A percentile compares a stretch with the other conserved stretches of the same genome.
These are phyloP conservation scores for Galerucella nymphaeae DNA, from an alignment of 2,888 invertebrate genomes.

Conservation along the genomic window DNA sequence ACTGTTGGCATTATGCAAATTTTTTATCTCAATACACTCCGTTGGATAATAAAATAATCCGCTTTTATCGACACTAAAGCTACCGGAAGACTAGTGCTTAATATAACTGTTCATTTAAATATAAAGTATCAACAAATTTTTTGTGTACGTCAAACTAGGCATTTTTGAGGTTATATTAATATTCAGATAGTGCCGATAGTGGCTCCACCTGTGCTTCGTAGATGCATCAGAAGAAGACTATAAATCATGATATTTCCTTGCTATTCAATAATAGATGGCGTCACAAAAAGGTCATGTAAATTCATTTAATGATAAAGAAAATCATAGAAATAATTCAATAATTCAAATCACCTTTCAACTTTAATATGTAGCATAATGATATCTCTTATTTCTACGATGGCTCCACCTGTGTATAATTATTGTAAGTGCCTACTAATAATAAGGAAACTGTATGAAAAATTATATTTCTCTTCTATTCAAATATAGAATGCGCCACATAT, in stretches of 20 bases:
- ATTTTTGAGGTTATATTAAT: constrained; percentile 12
- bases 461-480: neutral
- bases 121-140: constrained; percentile 19
- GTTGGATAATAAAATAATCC: constrained; percentile 14
- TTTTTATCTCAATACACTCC: constrained; percentile 15
- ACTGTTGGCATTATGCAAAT: constrained; percentile 35
- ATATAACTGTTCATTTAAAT: constrained; percentile 24
- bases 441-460: neutral
- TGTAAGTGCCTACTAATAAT: neutral
- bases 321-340: too few species aligned
- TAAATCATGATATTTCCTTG: neutral
- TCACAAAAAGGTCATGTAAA: neutral
- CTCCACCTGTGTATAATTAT: too few species aligned
- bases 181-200: too few species aligned
- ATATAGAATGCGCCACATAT: neutral
- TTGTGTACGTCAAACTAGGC: constrained; percentile 24
- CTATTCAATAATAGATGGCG: neutral
- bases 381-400: too few species aligned
- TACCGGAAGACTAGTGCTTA: constrained; percentile 26
- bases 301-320: too few species aligned
- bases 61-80: constrained; percentile 9
- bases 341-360: too few species aligned
- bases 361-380: too few species aligned
- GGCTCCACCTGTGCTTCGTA: too few species aligned
- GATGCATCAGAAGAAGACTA: neutral